These are phyloP conservation scores for Drosophila quadrilineata DNA, from an alignment of 1,140 invertebrate genomes.

Conservation along the genomic window DNA sequence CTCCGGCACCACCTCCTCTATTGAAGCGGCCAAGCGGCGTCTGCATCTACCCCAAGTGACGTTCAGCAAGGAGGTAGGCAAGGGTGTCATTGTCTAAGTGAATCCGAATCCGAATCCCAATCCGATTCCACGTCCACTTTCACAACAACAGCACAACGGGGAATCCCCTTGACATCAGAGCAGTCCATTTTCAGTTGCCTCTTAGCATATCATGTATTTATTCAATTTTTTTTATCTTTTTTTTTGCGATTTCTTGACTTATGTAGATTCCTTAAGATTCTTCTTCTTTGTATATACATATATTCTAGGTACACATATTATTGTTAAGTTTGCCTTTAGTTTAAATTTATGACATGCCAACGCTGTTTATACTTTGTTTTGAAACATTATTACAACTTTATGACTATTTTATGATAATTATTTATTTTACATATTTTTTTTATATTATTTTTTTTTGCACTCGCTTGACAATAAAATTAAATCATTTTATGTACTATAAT, in stretches of 20 bases:
- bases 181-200: not conserved
- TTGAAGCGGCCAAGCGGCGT: constrained; percentile 84
- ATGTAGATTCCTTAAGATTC: not conserved
- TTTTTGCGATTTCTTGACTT: constrained; percentile 3
- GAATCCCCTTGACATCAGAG: not conserved
- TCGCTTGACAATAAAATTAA: constrained; percentile 17
- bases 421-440: constrained; percentile 3
- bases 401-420: too few species aligned
- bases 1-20: constrained; percentile 82
- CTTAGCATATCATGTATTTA: too few species aligned
- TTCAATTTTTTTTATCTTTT: not conserved
- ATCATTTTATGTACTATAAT: too few species aligned
- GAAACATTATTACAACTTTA: too few species aligned
- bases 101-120: not conserved
- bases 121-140: not conserved
- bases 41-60: constrained; percentile 90
- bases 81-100: constrained; percentile 84
- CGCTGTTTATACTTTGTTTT: too few species aligned
- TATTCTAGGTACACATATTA: constrained; percentile 26
- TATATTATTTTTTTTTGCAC: not conserved
- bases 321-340: constrained; percentile 49
- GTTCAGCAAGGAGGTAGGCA: constrained; percentile 88
- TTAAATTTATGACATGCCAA: not conserved
- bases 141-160: too few species aligned
- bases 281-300: constrained; percentile 42